These are phyloP conservation scores for Amblyjoppa proteus DNA, from an alignment of 2,888 invertebrate genomes.

Conservation along the genomic window DNA sequence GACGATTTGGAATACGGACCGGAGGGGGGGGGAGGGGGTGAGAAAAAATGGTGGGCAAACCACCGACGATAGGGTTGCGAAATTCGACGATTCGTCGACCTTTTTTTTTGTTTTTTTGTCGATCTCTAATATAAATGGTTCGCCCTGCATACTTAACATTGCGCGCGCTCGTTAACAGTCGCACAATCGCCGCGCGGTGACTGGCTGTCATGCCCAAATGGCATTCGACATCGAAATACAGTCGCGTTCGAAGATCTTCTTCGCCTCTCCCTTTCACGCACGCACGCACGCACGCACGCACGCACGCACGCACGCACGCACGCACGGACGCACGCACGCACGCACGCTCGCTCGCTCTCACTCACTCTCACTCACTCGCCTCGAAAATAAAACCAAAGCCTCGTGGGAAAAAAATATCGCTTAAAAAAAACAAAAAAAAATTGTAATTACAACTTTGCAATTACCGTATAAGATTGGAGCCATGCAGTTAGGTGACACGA, in stretches of 20 bases:
- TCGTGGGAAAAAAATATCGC: constrained; percentile 17
- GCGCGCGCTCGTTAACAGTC: constrained; percentile 27
- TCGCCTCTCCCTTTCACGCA: neutral
- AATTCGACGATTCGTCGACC: constrained; percentile 14
- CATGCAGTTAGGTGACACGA: constrained; percentile 1
- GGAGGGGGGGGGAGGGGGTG: neutral
- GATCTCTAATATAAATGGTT: constrained; percentile 10
- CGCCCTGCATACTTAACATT: constrained; percentile 41
- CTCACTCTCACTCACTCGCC: neutral
- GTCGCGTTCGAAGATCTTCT: neutral
- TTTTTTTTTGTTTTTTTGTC: constrained; percentile 13
- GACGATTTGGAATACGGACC: constrained; percentile 4
- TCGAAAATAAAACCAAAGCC: constrained; percentile 1
- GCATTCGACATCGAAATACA: constrained; percentile 19
- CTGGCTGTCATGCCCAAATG: constrained; percentile 22
- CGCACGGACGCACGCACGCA: neutral
- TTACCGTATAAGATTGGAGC: constrained; percentile 43
- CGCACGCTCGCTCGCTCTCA: neutral
- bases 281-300: neutral
- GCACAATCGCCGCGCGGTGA: constrained; percentile 34
- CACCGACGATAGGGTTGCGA: constrained; percentile 64
- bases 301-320: neutral
- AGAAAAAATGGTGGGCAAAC: constrained; percentile 43
- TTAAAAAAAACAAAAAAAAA: constrained; percentile 11
- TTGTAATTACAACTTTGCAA: constrained; percentile 36